A percentile compares a stretch with the other conserved stretches of the same genome.
Evolutionary conservation across 2,888 invertebrate genomes (phyloP).

Genomic region (Alloplasta piceator): DNA sequence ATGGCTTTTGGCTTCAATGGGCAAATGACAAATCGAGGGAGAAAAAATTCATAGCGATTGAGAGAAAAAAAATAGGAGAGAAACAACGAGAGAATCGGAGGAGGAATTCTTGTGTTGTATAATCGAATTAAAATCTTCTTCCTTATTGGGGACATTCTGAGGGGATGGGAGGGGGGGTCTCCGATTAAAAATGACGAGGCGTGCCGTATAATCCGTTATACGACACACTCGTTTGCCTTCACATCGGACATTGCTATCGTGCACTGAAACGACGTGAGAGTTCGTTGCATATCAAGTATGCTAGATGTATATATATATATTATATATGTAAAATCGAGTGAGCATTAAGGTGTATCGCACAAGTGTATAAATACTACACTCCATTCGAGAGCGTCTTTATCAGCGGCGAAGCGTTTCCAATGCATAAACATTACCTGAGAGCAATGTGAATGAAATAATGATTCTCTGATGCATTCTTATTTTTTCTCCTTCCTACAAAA

Average conservation of each 20-base stretch:
- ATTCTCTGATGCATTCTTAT: constrained; percentile 13
- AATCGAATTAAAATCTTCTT: constrained; percentile 35
- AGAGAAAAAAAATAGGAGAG: not conserved
- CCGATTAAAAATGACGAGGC: constrained; percentile 51
- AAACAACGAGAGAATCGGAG: not conserved
- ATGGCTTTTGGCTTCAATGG: constrained; percentile 69
- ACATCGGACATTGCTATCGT: constrained; percentile 50
- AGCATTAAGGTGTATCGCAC: constrained; percentile 37
- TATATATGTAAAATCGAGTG: constrained; percentile 5
- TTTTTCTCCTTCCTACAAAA: constrained; percentile 4
- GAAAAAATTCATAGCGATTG: not conserved
- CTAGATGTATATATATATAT: constrained; percentile 24
- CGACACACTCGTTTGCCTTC: constrained; percentile 45
- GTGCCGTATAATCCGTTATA: constrained; percentile 59
- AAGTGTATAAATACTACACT: constrained; percentile 25
- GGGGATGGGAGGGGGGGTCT: too few relatives aligned
- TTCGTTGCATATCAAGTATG: constrained; percentile 56
- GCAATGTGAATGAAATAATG: constrained; percentile 37
- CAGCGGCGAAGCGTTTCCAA: constrained; percentile 14
- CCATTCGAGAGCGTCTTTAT: constrained; percentile 44
- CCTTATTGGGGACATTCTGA: constrained; percentile 17
- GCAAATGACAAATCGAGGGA: constrained; percentile 3
- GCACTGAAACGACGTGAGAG: constrained; percentile 43
- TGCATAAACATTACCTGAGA: constrained; percentile 7
- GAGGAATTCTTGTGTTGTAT: constrained; percentile 18